phyloP scores from a whole-genome alignment of 2,888 invertebrate genomes.

The Mesorhabditis spiculigera region DNA sequence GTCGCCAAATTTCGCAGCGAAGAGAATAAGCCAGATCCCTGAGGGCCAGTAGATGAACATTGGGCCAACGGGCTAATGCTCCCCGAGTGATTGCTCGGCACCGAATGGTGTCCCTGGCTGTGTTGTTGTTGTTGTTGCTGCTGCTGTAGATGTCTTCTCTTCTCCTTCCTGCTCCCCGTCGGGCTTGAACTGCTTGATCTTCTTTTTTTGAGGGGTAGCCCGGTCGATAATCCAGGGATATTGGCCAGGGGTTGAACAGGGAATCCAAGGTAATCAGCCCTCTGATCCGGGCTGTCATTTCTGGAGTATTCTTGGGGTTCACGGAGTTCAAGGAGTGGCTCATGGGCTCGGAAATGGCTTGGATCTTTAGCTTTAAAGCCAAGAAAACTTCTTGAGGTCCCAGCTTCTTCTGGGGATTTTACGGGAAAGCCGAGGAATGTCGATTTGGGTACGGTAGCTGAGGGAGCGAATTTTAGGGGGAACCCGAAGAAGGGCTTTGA shows the following conservation, averaged over 20 bases:
- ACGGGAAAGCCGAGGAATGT: no score
- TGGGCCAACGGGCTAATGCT: background rate
- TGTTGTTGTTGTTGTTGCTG: constrained; percentile 7
- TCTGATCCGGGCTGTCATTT: no score
- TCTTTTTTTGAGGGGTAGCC: constrained; percentile 30
- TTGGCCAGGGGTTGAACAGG: background rate
- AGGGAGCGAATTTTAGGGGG: background rate
- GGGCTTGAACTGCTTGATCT: constrained; percentile 26
- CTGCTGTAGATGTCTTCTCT: constrained; percentile 27
- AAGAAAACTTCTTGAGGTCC: no score
- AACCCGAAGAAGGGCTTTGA: background rate
- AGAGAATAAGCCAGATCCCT: background rate
- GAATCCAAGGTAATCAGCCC: background rate
- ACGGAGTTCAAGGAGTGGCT: background rate
- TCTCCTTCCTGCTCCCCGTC: constrained; percentile 24
- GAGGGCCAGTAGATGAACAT: background rate
- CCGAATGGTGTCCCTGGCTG: background rate
- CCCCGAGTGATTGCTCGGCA: background rate
- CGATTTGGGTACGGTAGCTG: no score
- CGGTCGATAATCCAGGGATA: constrained; percentile 26
- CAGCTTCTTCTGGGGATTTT: no score
- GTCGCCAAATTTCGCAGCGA: constrained; percentile 10
- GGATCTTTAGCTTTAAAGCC: background rate
- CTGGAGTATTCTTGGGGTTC: no score
- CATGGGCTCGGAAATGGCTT: background rate